Conservation (phyloP, 2,113 vertebrate species). For the Peromyscus californicus region DNA sequence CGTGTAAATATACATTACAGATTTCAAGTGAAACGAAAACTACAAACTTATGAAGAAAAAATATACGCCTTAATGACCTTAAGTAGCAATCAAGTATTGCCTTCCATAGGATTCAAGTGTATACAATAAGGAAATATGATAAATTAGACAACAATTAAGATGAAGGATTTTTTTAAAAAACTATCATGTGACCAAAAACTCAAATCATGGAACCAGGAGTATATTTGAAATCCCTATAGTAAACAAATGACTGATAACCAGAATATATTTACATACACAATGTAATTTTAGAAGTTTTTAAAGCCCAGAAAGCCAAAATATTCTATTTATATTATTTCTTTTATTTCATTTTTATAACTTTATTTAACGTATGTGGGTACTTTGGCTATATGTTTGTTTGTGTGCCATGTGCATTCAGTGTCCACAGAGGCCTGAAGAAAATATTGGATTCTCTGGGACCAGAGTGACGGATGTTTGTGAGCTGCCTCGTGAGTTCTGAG, state of each 20-base stretch:
- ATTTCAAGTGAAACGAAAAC: background rate
- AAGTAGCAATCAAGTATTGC: background rate
- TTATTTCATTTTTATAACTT: background rate
- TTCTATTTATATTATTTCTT: background rate
- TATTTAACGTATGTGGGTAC: background rate
- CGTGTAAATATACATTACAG: background rate
- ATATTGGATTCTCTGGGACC: no score
- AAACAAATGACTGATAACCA: background rate
- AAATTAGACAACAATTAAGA: background rate
- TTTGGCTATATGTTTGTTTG: background rate
- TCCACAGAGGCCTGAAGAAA: no score
- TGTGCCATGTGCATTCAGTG: background rate
- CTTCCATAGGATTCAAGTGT: background rate
- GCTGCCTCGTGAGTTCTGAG: background rate
- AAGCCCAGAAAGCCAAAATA: background rate
- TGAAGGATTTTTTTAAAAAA: background rate
- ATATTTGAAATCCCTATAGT: background rate
- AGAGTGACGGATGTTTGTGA: no score
- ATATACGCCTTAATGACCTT: background rate
- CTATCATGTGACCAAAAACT: background rate
- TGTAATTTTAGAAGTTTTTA: background rate
- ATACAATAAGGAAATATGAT: background rate
- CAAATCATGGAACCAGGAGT: background rate
- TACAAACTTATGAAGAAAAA: background rate
- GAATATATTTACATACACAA: background rate